Percentiles rank a stretch among this genome's conserved stretches.
Evolutionary conservation across 92 coral and sea anemone species (phyloP).

Genomic region (Porites evermanni): DNA sequence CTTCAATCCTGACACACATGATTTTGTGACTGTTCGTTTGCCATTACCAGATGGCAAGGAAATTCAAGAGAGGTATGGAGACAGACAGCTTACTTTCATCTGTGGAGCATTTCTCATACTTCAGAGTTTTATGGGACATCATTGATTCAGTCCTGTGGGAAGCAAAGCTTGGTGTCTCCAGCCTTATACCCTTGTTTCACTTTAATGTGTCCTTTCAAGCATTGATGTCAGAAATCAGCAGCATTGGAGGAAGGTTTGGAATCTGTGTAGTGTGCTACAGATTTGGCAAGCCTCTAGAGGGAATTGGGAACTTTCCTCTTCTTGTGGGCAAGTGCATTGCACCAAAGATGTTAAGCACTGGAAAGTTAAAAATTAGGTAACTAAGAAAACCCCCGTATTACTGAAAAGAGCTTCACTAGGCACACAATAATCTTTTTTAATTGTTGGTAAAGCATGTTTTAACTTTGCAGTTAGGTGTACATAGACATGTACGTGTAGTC

Average conservation of each 20-base stretch:
- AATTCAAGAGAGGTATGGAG: slow-evolving; percentile 77
- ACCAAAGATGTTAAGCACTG: slow-evolving; percentile 88
- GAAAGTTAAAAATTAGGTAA: slow-evolving; percentile 88
- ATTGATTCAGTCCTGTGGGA: slow-evolving; percentile 85
- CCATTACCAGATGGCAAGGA: slow-evolving; percentile 90
- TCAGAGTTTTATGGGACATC: slow-evolving; percentile 87
- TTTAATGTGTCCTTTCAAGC: slow-evolving; percentile 93
- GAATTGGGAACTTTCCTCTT: slow-evolving; percentile 92
- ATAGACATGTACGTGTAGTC: no score
- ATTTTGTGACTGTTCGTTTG: slow-evolving; percentile 88
- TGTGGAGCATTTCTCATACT: slow-evolving; percentile 92
- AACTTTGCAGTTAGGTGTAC: no score
- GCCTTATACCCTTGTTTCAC: slow-evolving; percentile 82
- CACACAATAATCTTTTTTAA: background rate
- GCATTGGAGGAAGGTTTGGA: slow-evolving; percentile 86
- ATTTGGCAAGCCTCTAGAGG: slow-evolving; percentile 87
- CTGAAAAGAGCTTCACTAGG: background rate
- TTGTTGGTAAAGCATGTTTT: no score
- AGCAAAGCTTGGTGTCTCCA: slow-evolving; percentile 93
- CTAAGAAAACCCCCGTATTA: no score
- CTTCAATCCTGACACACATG: slow-evolving; percentile 74
- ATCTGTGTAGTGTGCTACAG: slow-evolving; percentile 85
- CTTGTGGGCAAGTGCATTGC: slow-evolving; percentile 83
- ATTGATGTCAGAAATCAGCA: slow-evolving; percentile 89
- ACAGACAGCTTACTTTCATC: slow-evolving; percentile 83